phyloP scores from a whole-genome alignment of 2,888 invertebrate species.

The Furcula furcula region DNA sequence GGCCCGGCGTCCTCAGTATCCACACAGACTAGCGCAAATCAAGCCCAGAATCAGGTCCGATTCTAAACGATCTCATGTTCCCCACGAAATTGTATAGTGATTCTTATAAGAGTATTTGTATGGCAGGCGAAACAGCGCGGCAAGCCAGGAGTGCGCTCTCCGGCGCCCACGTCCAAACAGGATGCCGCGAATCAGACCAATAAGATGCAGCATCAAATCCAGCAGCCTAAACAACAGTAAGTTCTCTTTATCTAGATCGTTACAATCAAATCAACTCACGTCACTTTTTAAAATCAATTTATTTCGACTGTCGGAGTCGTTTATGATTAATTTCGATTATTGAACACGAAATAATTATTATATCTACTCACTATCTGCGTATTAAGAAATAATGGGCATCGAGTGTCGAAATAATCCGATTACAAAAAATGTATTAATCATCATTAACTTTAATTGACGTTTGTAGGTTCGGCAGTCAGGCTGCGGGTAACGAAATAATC shows the following conservation, averaged over 20 bases:
- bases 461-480: too few relatives aligned
- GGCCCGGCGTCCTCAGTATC: conserved; percentile 92
- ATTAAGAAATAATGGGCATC: too few relatives aligned
- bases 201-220: conserved; percentile 76
- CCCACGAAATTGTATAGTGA: neutral
- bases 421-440: too few relatives aligned
- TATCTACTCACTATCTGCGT: too few relatives aligned
- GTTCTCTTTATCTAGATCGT: conserved; percentile 17
- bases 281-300: neutral
- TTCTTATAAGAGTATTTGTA: too few relatives aligned
- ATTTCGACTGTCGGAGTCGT: too few relatives aligned
- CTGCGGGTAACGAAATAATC: too few relatives aligned
- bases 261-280: neutral
- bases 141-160: conserved; percentile 83
- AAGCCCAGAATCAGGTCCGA: conserved; percentile 75
- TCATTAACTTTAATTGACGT: too few relatives aligned
- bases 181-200: conserved; percentile 89
- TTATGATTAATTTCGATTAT: too few relatives aligned
- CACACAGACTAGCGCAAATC: conserved; percentile 87
- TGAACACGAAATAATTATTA: too few relatives aligned
- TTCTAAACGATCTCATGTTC: neutral
- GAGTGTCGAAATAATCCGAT: too few relatives aligned
- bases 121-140: conserved; percentile 85
- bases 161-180: conserved; percentile 86
- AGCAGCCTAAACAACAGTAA: conserved; percentile 70